phyloP scores from a whole-genome alignment of 2,888 invertebrate genomes.

The Spilosoma lubricipeda region DNA sequence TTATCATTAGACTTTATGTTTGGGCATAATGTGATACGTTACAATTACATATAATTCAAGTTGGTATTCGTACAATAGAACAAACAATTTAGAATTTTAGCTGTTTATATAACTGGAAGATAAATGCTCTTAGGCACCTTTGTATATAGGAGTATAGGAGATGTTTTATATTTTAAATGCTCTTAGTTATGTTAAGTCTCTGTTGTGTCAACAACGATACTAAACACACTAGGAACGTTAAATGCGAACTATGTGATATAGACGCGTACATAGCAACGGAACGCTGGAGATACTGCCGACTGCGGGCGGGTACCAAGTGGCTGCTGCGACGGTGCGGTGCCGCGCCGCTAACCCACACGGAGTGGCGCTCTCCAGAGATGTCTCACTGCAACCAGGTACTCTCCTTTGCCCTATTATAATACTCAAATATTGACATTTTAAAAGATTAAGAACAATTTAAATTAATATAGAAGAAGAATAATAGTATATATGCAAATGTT shows the following conservation, averaged over 20 bases:
- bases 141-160: too few species aligned
- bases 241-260: constrained; percentile 18
- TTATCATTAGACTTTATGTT: too few species aligned
- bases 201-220: background rate
- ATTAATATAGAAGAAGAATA: background rate
- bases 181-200: background rate
- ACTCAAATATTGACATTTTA: background rate
- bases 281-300: constrained; percentile 67
- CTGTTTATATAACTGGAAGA: too few species aligned
- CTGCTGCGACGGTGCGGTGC: constrained; percentile 84
- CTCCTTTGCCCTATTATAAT: background rate
- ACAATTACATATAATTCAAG: too few species aligned
- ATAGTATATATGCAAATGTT: background rate
- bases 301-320: constrained; percentile 34
- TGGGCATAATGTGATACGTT: too few species aligned
- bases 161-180: too few species aligned
- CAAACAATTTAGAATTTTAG: too few species aligned
- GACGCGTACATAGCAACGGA: constrained; percentile 67
- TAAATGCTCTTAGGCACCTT: too few species aligned
- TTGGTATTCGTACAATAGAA: too few species aligned
- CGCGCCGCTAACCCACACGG: constrained; percentile 92
- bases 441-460: too few species aligned
- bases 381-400: constrained; percentile 91
- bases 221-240: background rate
- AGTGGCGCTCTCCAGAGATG: constrained; percentile 90